Conservation (phyloP, 1,140 invertebrate genomes). For the Leucophenga varia region DNA sequence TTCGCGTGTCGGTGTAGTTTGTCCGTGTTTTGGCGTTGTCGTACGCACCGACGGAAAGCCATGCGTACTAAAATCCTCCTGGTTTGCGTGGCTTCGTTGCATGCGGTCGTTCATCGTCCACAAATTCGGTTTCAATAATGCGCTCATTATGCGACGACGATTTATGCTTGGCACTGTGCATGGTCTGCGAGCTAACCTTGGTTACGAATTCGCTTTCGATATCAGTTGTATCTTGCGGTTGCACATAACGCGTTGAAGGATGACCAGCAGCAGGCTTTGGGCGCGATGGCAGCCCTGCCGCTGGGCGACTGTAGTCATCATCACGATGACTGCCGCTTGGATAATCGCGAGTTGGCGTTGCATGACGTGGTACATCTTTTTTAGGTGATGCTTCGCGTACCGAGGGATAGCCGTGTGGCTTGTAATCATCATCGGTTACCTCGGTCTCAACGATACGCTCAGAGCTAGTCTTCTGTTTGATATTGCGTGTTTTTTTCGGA, state of each 20-base stretch:
- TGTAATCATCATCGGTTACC: slow-evolving; percentile 13
- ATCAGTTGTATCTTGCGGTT: slow-evolving; percentile 11
- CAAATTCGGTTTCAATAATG: slow-evolving; percentile 43
- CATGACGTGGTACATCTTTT: too few species aligned
- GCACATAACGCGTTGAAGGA: too few species aligned
- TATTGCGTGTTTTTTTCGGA: slow-evolving; percentile 34
- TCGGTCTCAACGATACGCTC: slow-evolving; percentile 37
- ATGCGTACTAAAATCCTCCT: slow-evolving; percentile 4
- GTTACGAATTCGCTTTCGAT: slow-evolving; percentile 30
- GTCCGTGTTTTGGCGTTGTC: slow-evolving; percentile 1
- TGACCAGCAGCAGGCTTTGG: too few species aligned
- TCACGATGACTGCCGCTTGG: too few species aligned
- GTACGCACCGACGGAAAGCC: slow-evolving; percentile 18
- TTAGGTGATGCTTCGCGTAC: slow-evolving; percentile 12
- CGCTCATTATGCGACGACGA: slow-evolving; percentile 39
- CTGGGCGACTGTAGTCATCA: too few species aligned
- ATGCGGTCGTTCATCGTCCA: slow-evolving; percentile 12
- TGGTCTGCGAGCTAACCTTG: slow-evolving; percentile 20
- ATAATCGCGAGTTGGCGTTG: neutral
- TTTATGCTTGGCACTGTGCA: slow-evolving; percentile 27
- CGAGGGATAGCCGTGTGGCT: slow-evolving; percentile 34
- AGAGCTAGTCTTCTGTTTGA: slow-evolving; percentile 33
- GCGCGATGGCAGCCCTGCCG: too few species aligned
- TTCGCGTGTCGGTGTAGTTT: neutral
- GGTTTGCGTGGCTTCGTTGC: neutral